Evolutionary conservation across 2,797 vertebrate species (phyloP).

Genomic region (Lagorchestes hirsutus): DNA sequence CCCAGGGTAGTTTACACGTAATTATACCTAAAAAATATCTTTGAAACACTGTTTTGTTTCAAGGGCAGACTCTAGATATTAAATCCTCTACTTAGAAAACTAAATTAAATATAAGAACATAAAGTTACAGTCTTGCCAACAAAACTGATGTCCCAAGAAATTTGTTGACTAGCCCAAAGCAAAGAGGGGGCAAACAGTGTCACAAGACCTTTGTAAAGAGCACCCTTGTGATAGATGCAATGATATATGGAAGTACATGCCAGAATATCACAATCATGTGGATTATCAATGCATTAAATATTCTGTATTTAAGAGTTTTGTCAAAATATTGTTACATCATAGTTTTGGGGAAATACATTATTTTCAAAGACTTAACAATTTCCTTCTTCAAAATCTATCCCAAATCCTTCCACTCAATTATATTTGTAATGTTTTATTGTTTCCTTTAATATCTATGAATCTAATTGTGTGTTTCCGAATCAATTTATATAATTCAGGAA

Average conservation of each 20-base stretch:
- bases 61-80: slow-evolving; percentile 79
- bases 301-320: not conserved
- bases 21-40: slow-evolving; percentile 75
- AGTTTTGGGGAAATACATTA: not conserved
- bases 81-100: not conserved
- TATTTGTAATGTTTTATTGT: not conserved
- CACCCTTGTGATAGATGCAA: not conserved
- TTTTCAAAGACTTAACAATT: not conserved
- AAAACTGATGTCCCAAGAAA: not conserved
- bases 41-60: slow-evolving; percentile 81
- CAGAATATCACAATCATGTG: not conserved
- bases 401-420: not conserved
- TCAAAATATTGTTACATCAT: not conserved
- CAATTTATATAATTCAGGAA: not conserved
- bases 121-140: not conserved
- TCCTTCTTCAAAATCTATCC: not conserved
- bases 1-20: slow-evolving; percentile 86
- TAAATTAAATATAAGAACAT: not conserved
- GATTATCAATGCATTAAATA: not conserved
- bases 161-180: not conserved
- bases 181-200: not conserved
- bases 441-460: not conserved
- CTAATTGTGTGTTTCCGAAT: not conserved
- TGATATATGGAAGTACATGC: not conserved
- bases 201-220: too few relatives aligned